Conservation (phyloP, 2,797 vertebrate species). For the Luscinia luscinia region DNA sequence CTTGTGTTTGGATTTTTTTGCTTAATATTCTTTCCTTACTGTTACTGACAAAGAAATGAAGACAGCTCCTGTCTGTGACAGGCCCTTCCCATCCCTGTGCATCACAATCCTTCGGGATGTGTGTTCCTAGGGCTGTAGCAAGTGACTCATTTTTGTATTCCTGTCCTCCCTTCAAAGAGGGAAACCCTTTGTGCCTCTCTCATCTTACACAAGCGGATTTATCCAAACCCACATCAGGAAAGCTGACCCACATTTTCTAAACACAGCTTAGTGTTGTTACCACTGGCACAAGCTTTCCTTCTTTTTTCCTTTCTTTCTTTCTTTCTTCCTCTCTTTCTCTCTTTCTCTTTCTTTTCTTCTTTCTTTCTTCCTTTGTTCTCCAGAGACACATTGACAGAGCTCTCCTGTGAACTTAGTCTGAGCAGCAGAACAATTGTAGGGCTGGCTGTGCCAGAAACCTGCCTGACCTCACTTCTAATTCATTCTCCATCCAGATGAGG, state of each 20-base stretch:
- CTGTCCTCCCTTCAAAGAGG: neutral
- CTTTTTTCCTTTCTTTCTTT: neutral
- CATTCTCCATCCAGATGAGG: neutral
- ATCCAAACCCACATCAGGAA: neutral
- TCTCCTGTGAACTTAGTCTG: neutral
- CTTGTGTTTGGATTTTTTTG: neutral
- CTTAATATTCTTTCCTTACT: constrained; percentile 22
- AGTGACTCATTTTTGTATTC: neutral
- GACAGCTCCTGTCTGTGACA: neutral
- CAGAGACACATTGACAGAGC: neutral
- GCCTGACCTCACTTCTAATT: neutral
- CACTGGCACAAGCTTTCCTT: neutral
- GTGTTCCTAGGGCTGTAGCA: neutral
- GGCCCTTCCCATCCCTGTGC: neutral
- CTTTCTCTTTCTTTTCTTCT: too few species aligned
- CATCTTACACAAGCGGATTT: neutral
- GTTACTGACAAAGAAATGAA: neutral
- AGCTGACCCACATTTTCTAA: neutral
- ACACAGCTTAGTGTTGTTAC: neutral
- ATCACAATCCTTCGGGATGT: neutral
- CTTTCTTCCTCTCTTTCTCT: too few species aligned
- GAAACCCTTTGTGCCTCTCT: neutral
- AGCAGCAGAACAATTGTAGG: neutral
- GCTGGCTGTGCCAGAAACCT: neutral
- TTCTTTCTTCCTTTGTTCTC: neutral